A percentile compares a stretch with the other conserved stretches of the same genome.
Evolutionary conservation across 2,888 invertebrate species (phyloP).

Genomic region (Tribolium freemani): DNA sequence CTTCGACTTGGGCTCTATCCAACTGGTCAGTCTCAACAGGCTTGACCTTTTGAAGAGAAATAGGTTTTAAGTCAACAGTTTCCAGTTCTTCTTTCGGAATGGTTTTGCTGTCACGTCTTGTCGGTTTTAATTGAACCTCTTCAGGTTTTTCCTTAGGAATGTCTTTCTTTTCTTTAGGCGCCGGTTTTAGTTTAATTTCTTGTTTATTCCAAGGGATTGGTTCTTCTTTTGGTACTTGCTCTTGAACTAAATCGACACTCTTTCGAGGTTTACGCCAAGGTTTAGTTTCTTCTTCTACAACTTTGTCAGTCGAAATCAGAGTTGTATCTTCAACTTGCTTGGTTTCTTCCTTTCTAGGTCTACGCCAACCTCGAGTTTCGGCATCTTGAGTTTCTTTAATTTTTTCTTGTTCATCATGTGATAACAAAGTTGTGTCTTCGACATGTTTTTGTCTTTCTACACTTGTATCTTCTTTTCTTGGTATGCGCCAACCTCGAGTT

Average conservation of each 20-base stretch:
- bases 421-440: conserved; percentile 57
- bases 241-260: conserved; percentile 22
- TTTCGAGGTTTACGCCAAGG: conserved; percentile 48
- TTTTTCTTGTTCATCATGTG: conserved; percentile 53
- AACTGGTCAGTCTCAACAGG: conserved; percentile 43
- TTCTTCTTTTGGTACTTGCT: conserved; percentile 36
- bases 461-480: conserved; percentile 44
- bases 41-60: conserved; percentile 39
- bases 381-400: conserved; percentile 48
- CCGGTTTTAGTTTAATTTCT: conserved; percentile 69
- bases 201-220: conserved; percentile 67
- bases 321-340: conserved; percentile 37
- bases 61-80: conserved; percentile 53
- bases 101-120: conserved; percentile 51
- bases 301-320: conserved; percentile 54
- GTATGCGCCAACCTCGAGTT: conserved; percentile 51
- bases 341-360: conserved; percentile 46
- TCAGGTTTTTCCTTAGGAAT: conserved; percentile 44
- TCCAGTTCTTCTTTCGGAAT: conserved; percentile 57
- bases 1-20: conserved; percentile 30
- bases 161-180: conserved; percentile 55
- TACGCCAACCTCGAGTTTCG: conserved; percentile 51
- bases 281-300: conserved; percentile 63
- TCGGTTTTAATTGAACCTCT: conserved; percentile 45
- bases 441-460: conserved; percentile 48